Evolutionary conservation across 2,888 invertebrate genomes (phyloP), one percentile per base, ranked within the genome.

Genomic region (Kuschelorhynchus macadamiae): DNA sequence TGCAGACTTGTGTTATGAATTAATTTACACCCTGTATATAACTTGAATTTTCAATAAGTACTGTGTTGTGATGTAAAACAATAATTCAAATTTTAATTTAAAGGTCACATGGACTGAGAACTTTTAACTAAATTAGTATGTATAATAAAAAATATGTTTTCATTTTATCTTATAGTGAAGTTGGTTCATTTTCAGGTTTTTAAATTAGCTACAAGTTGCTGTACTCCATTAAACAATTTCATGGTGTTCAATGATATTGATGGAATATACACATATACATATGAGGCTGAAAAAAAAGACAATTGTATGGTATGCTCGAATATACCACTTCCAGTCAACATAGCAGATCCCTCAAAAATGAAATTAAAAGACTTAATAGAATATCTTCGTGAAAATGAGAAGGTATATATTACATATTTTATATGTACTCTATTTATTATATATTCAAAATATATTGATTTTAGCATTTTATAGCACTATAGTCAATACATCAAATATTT

Each of bases 211-310:
- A 95, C 97, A 25, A 96, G 94, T 74, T 96, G 96, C 78, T 94
- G 93, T 73, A 88, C 91, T 1, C 92, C 92, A 33, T 88, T 99
- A 84, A 93, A 96, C 81, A 99, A 99, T 85, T 99, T 98, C 80
- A 91, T 98, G 91, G 95, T 98, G 65, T 92, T 99, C 78, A 98
- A 97, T 80, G 95, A 98, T 86, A 88, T 93, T 0, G 97, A 97
- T 79, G 98, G 98, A 0, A 93, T 98, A 32, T 98, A 98, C 80
- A 94, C 96, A 0, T 97, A 96, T 80, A 96, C 97, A 0, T 98
- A 96, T 81, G 92, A 93, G 82, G 95, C 97, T 0, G 97, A 97
- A 80, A 92, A 88, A 77, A 94, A 93, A 72, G 84, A 89, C 0
- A 91, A 93, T 79, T 99, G 99, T 81, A 85, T 97, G 50, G 95